A percentile compares a stretch with the other conserved stretches of the same genome.
Conservation (phyloP, 1,140 invertebrate species). For the Palaemon carinicauda region DNA sequence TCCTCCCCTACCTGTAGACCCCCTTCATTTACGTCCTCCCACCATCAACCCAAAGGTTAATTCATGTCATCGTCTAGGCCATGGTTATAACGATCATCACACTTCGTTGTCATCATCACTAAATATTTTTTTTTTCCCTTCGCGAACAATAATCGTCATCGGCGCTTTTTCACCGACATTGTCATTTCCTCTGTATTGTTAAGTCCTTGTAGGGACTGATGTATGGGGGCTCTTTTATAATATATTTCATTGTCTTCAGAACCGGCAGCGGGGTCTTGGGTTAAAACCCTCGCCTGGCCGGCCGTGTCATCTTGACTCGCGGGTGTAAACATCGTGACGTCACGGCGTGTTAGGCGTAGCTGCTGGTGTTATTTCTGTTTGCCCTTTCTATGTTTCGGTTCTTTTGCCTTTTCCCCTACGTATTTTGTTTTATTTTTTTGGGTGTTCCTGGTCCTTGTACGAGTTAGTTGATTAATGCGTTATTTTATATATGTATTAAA, state of each 20-base stretch:
- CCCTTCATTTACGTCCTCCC: background rate
- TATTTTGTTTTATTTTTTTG: background rate
- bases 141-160: background rate
- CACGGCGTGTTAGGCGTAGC: background rate
- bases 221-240: conserved; percentile 30
- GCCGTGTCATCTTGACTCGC: background rate
- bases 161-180: background rate
- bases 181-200: conserved; percentile 38
- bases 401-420: background rate
- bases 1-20: background rate
- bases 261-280: background rate
- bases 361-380: background rate
- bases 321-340: conserved; percentile 26
- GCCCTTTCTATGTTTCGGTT: background rate
- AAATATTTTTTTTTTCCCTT: background rate
- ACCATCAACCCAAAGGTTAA: background rate
- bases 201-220: background rate
- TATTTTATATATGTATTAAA: too few relatives aligned
- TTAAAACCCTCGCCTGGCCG: too few relatives aligned
- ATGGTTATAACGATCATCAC: background rate
- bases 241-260: conserved; percentile 31
- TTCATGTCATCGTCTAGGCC: background rate
- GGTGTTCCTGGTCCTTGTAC: background rate
- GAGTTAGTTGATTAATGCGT: too few relatives aligned
- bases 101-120: background rate